These are phyloP conservation scores for Sylvietta virens DNA, from an alignment of 2,113 vertebrate genomes.

Conservation along the genomic window DNA sequence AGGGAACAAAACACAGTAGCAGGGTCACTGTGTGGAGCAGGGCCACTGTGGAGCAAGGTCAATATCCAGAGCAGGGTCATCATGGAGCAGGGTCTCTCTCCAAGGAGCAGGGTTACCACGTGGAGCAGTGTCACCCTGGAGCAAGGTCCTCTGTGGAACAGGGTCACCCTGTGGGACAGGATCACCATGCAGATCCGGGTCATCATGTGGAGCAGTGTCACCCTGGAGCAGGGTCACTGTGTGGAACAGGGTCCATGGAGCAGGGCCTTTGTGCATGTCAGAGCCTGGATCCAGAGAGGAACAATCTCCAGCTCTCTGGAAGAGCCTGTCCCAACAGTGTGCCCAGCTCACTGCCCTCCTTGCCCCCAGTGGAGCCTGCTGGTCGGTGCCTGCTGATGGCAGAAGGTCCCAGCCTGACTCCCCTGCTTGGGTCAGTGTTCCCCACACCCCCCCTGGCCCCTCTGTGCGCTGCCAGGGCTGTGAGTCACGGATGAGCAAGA, in stretches of 20 bases:
- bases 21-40: background rate
- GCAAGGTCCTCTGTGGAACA: background rate
- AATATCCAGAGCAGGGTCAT: background rate
- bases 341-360: background rate
- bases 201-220: background rate
- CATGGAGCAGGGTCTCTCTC: background rate
- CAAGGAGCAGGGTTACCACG: background rate
- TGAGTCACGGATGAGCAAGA: background rate
- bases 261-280: background rate
- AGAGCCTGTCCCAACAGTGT: rapidly evolving
- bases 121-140: background rate
- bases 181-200: too few relatives aligned
- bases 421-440: background rate
- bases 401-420: background rate
- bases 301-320: background rate
- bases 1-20: background rate
- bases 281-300: background rate
- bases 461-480: background rate
- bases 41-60: background rate
- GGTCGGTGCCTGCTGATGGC: background rate
- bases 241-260: background rate
- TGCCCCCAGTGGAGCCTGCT: background rate
- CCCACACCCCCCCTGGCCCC: background rate
- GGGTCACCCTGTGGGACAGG: background rate
- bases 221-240: background rate